Base-by-base conservation (phyloP, 92 coral and sea anemone species). In the Phymanthus crucifer region DNA sequence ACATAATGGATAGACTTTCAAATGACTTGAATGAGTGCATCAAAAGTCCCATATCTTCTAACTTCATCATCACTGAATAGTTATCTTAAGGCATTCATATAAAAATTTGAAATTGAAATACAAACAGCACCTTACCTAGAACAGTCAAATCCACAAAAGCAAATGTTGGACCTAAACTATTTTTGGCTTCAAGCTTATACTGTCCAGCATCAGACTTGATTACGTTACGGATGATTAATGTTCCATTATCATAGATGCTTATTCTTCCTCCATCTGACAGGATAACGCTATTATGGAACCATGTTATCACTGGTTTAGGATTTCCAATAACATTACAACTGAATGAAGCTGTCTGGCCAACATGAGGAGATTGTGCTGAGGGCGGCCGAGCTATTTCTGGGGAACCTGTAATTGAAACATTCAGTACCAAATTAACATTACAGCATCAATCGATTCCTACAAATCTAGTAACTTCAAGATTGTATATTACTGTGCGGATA, bases 101-200 rank as follows among this genome's bases (percentile, higher is more conserved):
- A n/a, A n/a, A n/a, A n/a, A n/a, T n/a, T n/a, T n/a, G n/a, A n/a
- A n/a, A n/a, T 38, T 38, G 45, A 38, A 38, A 38, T 0, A 38
- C n/a, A n/a, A n/a, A n/a, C n/a, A n/a, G n/a, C 68, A 3, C 18
- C 95, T 64, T 78, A 95, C 99, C 99, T 32, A 86, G 72, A 18
- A 95, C 98, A 32, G 58, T 90, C 38, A 95, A 52, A 13, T 75
- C 83, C 68, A 94, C 91, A 76, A 88, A 83, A 13, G 95, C 91
- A 16, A 89, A 36, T 16, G 97, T 84, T 4, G 16, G 33, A 10
- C 99, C 99, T 73, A 70, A 91, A 0, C 37, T 40, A 61, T 93
- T 95, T 57, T 50, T 66, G 34, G 91, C 95, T 73, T 56, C 80
- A 68, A 97, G 91, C 2, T 35, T 91, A 73, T 88, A 93, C 17